Base-by-base conservation (phyloP, 2,888 invertebrate genomes). In the Dryobotodes eremita region DNA sequence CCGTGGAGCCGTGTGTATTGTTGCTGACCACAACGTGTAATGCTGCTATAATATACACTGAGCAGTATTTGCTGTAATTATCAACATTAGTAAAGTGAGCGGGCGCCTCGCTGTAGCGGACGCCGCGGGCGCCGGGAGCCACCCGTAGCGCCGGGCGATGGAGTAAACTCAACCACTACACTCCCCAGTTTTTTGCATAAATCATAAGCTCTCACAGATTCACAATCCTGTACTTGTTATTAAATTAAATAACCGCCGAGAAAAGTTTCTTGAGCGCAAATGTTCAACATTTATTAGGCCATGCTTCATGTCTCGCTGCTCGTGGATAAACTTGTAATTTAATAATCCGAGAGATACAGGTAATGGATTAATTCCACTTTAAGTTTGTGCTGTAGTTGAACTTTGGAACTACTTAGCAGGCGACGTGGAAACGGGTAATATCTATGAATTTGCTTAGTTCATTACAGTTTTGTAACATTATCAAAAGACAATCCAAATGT, bases 291-390 rank as follows among this genome's bases (percentile, higher is more conserved):
- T 57, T 59, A 53, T 36, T 36, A 36, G 73, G 73, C 70, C 42
- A 64, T 74, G 83, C 71, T 76, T 72, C 72, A 59, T 65, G 53
- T 62, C 57, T 55, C 82, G 15, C 61, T 55, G 61, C 65, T 85
- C 66, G 61, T 46, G 53, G 65, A 82, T 77, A 71, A 75, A 74
- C 55, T 74, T 83, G 46, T 83, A 83, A 84, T 84, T 73, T 48
- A 77, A 83, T 84, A 71, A 82, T 82, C 77, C 70, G 66, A 82
- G 53, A 82, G 69, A 62, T 85, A 83, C 83, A 77, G 71, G 86
- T 83, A 83, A 82, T 70, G 64, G 71, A 85, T 72, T 85, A 70
- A 83, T 77, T 72, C 65, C 65, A 59, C 55, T 72, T 64, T 64
- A 71, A 71, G 71, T 81, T 71, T 36, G 36, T 64, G 69, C 66